These are phyloP conservation scores for Hirudo medicinalis DNA, from an alignment of 1,140 invertebrate species.

Conservation along the genomic window DNA sequence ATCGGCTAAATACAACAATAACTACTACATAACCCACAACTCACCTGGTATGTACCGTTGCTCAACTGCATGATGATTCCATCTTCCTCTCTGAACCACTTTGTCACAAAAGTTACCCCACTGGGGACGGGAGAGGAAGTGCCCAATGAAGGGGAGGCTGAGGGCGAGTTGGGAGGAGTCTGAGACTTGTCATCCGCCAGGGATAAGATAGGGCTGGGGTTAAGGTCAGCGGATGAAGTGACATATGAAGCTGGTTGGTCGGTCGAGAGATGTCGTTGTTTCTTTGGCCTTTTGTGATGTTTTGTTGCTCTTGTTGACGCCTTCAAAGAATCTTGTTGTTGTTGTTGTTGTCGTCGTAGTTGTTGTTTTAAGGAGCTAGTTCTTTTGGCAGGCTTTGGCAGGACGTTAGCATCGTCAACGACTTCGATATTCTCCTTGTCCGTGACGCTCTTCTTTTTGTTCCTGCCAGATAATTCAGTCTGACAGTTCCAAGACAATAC, in stretches of 20 bases:
- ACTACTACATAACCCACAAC: background rate
- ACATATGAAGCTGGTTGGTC: too few relatives aligned
- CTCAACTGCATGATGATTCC: slow-evolving; percentile 86
- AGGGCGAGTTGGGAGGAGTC: background rate
- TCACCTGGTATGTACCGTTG: slow-evolving; percentile 82
- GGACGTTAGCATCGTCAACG: background rate
- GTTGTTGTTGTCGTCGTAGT: background rate
- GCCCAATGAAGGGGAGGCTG: background rate
- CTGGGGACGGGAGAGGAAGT: slow-evolving; percentile 54
- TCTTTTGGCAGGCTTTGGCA: background rate
- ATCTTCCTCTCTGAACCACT: slow-evolving; percentile 78
- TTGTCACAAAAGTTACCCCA: slow-evolving; percentile 71
- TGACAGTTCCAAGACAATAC: too few relatives aligned
- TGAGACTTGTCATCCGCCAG: too few relatives aligned
- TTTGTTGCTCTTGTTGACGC: too few relatives aligned
- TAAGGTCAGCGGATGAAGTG: too few relatives aligned
- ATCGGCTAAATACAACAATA: background rate
- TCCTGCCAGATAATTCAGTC: too few relatives aligned
- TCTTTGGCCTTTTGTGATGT: too few relatives aligned
- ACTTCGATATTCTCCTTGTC: background rate
- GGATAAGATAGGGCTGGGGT: too few relatives aligned
- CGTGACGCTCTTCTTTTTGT: too few relatives aligned
- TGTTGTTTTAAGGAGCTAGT: background rate
- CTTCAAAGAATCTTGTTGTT: background rate
- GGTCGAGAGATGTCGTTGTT: too few relatives aligned